phyloP scores from a whole-genome alignment of 2,888 invertebrate species.

The Sycophila texana region DNA sequence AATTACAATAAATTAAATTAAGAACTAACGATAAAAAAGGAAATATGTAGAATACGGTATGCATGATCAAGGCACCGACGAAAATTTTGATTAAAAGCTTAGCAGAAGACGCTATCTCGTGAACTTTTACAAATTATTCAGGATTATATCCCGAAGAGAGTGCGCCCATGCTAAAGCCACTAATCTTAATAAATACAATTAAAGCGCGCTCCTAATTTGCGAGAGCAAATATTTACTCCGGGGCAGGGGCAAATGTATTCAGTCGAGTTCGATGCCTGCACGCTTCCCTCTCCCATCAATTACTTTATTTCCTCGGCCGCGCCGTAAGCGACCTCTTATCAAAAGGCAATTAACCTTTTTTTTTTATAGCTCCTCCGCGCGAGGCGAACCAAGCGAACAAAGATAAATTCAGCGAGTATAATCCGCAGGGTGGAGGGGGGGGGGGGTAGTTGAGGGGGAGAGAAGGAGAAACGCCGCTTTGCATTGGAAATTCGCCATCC shows the following conservation, averaged over 20 bases:
- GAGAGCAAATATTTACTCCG: slow-evolving; percentile 35
- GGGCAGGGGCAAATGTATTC: too few relatives aligned
- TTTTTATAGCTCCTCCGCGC: not conserved
- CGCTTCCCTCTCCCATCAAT: slow-evolving; percentile 24
- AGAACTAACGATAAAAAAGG: too few relatives aligned
- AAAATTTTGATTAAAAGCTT: not conserved
- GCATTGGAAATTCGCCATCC: slow-evolving; percentile 49
- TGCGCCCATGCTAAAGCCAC: too few relatives aligned
- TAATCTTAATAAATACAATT: slow-evolving; percentile 25
- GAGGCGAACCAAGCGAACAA: slow-evolving; percentile 18
- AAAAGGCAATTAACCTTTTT: slow-evolving; percentile 50
- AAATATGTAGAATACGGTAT: too few relatives aligned
- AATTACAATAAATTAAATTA: too few relatives aligned
- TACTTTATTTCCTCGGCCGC: slow-evolving; percentile 24
- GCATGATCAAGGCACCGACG: not conserved
- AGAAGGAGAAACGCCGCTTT: slow-evolving; percentile 2
- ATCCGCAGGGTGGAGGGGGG: not conserved
- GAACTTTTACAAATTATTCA: too few relatives aligned
- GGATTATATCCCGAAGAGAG: too few relatives aligned
- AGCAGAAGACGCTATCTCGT: too few relatives aligned
- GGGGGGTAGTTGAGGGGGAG: too few relatives aligned
- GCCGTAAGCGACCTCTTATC: slow-evolving; percentile 30
- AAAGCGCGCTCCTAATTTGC: slow-evolving; percentile 21
- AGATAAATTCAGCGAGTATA: slow-evolving; percentile 41
- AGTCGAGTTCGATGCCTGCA: too few relatives aligned